These are phyloP conservation scores for Talpa occidentalis DNA, from an alignment of 2,113 vertebrate species.

Conservation along the genomic window DNA sequence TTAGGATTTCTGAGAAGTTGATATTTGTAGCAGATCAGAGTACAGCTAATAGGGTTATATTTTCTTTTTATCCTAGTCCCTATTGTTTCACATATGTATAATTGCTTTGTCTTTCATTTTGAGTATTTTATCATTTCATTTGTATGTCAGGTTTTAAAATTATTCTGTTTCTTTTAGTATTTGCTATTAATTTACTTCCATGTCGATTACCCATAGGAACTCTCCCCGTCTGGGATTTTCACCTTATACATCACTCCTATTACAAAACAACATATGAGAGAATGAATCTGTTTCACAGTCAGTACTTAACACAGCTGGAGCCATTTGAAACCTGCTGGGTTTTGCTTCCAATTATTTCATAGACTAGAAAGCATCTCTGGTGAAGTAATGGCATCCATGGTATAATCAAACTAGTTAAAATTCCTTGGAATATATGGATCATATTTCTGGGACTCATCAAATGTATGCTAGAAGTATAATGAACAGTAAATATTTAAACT, in stretches of 20 bases:
- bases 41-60: not conserved
- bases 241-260: conserved; percentile 71
- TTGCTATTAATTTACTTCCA: conserved; percentile 71
- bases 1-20: conserved; percentile 19
- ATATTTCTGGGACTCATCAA: conserved; percentile 76
- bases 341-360: conserved; percentile 85
- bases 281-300: conserved; percentile 75
- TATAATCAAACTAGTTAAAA: conserved; percentile 84
- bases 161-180: conserved; percentile 39
- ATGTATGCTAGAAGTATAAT: conserved; percentile 66
- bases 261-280: conserved; percentile 74
- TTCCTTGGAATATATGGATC: conserved; percentile 66
- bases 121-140: conserved; percentile 10
- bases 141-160: conserved; percentile 27
- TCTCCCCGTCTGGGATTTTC: conserved; percentile 59
- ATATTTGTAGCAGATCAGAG: not conserved
- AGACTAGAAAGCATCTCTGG: conserved; percentile 77
- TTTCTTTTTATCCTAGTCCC: conserved; percentile 17
- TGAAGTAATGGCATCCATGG: conserved; percentile 80
- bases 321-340: conserved; percentile 83
- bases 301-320: conserved; percentile 82
- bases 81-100: conserved; percentile 20
- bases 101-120: conserved; percentile 9
- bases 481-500: not conserved
- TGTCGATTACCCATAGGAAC: conserved; percentile 24